Conservation (phyloP, 2,888 invertebrate genomes). For the Galerucella pusilla region DNA sequence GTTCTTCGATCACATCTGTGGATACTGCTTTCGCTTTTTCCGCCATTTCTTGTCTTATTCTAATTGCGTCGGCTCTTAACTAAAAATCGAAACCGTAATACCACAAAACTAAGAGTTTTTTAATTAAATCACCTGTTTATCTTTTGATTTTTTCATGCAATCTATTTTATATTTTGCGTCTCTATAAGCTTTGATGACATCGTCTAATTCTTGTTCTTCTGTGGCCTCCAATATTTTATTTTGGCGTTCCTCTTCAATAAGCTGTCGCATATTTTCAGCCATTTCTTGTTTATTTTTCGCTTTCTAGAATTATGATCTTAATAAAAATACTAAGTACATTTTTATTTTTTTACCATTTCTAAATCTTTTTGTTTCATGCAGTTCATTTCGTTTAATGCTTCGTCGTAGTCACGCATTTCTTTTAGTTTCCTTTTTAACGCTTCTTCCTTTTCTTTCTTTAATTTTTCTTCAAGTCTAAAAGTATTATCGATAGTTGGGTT, state of each 20-base stretch:
- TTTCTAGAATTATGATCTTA: conserved; percentile 36
- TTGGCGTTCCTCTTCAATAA: conserved; percentile 57
- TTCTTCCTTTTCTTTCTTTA: conserved; percentile 23
- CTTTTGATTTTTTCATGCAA: conserved; percentile 61
- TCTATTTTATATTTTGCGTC: conserved; percentile 65
- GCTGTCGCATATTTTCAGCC: conserved; percentile 28
- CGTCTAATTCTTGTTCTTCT: conserved; percentile 65
- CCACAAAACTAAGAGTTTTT: background rate
- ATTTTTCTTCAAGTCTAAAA: conserved; percentile 24
- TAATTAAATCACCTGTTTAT: conserved; percentile 57
- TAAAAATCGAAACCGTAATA: conserved; percentile 34
- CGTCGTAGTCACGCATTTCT: conserved; percentile 58
- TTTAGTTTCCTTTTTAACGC: conserved; percentile 50
- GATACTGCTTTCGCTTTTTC: conserved; percentile 47
- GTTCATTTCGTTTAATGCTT: conserved; percentile 60
- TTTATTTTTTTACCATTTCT: conserved; percentile 52
- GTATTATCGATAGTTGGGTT: background rate
- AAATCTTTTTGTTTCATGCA: conserved; percentile 60
- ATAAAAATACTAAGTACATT: background rate
- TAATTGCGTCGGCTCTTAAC: conserved; percentile 46
- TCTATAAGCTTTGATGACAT: conserved; percentile 64
- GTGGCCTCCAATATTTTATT: conserved; percentile 57
- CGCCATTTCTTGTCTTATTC: conserved; percentile 45
- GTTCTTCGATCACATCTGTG: conserved; percentile 61
- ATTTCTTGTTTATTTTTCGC: conserved; percentile 38